Evolutionary conservation across 2,113 vertebrate species (phyloP).

Genomic region (Peucedramus taeniatus): DNA sequence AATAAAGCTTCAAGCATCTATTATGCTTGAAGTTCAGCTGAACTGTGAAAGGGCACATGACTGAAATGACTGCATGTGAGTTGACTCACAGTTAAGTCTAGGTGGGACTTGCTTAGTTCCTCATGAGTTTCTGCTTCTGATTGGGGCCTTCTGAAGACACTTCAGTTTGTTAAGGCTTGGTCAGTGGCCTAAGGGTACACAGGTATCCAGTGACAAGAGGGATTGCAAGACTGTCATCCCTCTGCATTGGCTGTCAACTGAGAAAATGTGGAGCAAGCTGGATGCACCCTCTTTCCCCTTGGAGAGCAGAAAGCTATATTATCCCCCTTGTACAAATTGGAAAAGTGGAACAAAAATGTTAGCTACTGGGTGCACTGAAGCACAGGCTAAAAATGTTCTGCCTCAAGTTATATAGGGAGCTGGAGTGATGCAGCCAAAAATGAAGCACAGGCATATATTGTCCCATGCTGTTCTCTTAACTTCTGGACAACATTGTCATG

Average conservation of each 20-base stretch:
- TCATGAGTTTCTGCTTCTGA: neutral
- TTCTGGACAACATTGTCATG: conserved; percentile 15
- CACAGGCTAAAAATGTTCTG: neutral
- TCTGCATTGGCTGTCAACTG: neutral
- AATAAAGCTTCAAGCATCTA: conserved; percentile 58
- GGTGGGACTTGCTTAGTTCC: conserved; percentile 15
- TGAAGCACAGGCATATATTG: neutral
- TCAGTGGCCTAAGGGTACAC: neutral
- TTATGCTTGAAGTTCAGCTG: conserved; percentile 62
- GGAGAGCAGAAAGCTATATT: neutral
- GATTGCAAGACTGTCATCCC: neutral
- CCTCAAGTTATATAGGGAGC: neutral
- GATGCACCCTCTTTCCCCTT: neutral
- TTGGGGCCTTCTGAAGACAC: neutral
- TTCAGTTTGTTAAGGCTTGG: neutral
- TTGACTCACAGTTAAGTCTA: conserved; percentile 47
- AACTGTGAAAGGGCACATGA: conserved; percentile 58
- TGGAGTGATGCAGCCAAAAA: neutral
- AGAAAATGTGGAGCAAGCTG: neutral
- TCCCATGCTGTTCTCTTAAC: conserved; percentile 1
- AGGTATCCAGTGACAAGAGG: neutral
- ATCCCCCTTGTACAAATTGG: neutral
- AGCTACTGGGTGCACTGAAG: neutral
- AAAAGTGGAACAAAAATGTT: neutral
- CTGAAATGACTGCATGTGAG: conserved; percentile 41